Conservation (phyloP, 92 coral and sea anemone species). For the Palythoa grandiflora region DNA sequence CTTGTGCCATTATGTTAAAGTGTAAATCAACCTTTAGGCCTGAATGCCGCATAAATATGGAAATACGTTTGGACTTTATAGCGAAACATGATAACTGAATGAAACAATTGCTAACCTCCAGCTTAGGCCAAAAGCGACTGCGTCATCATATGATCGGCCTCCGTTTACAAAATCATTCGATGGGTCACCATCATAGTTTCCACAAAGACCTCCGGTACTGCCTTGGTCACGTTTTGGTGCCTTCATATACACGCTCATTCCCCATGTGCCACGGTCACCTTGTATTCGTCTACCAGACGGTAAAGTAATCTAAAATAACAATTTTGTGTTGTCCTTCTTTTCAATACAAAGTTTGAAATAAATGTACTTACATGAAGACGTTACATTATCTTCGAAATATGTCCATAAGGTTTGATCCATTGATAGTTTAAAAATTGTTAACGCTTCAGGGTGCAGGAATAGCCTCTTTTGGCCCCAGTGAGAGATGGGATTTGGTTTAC, state of each 20-base stretch:
- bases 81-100: neutral
- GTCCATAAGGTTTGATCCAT: no score
- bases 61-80: no score
- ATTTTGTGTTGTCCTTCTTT: neutral
- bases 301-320: neutral
- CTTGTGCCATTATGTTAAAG: no score
- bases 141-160: neutral
- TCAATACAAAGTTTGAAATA: neutral
- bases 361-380: no score
- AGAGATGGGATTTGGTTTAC: no score
- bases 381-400: no score
- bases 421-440: no score
- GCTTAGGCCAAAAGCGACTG: neutral
- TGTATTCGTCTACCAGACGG: constrained; percentile 3
- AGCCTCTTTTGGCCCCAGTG: no score
- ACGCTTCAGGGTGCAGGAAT: no score
- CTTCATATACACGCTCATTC: constrained; percentile 23
- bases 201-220: constrained; percentile 22
- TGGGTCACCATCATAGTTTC: constrained; percentile 2
- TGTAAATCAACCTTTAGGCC: no score
- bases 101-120: constrained; percentile 2
- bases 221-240: constrained; percentile 6
- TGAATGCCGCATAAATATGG: no score
- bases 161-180: constrained; percentile 6
- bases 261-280: constrained; percentile 18